Evolutionary conservation across 2,113 vertebrate species (phyloP).

Genomic region (Callospermophilus lateralis): DNA sequence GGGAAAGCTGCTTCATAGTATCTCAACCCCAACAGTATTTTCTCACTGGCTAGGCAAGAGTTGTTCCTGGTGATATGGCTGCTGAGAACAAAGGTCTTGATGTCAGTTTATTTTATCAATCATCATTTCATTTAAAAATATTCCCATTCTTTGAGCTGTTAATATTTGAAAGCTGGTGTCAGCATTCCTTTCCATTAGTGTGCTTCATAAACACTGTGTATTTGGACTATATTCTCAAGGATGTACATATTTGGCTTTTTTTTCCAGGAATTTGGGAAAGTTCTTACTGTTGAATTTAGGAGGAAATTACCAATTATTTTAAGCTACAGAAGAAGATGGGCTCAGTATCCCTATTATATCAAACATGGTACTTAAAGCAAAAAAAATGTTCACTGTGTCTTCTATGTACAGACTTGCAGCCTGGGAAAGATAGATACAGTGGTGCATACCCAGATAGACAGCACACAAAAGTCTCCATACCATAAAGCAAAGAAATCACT

Average conservation of each 20-base stretch:
- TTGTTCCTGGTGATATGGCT: neutral
- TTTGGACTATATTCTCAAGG: neutral
- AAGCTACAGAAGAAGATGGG: neutral
- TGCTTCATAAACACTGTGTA: neutral
- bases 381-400: accelerated
- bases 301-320: neutral
- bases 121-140: neutral
- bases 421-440: neutral
- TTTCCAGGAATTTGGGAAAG: neutral
- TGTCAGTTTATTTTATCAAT: neutral
- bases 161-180: neutral
- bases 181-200: neutral
- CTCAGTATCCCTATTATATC: neutral
- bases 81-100: neutral
- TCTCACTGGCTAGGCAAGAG: no score
- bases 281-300: neutral
- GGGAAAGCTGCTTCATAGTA: neutral
- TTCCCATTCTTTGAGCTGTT: neutral
- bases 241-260: neutral
- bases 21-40: accelerated
- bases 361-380: neutral
- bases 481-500: neutral
- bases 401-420: neutral
- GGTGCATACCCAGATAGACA: neutral
- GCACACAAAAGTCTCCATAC: neutral